These are phyloP conservation scores for Zapus hudsonius DNA, from an alignment of 2,113 vertebrate species.

Conservation along the genomic window DNA sequence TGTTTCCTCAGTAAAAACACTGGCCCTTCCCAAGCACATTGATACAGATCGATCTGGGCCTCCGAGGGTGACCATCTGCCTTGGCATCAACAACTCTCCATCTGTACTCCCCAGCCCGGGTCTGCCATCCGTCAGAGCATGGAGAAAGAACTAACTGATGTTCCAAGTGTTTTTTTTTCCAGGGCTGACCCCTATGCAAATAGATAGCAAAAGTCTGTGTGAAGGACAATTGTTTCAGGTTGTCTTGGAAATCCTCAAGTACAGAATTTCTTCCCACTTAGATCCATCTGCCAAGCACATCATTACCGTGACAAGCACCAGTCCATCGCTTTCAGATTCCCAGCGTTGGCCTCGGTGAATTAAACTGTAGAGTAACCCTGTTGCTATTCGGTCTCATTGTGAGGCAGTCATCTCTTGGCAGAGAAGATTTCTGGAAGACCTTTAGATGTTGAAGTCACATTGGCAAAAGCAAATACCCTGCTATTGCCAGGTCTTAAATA, in stretches of 20 bases:
- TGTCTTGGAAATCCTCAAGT: constrained; percentile 61
- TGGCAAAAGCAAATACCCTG: constrained; percentile 57
- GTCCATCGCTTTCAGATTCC: constrained; percentile 4
- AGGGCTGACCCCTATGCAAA: constrained; percentile 18
- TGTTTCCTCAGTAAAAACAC: constrained; percentile 49
- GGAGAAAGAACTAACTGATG: background rate
- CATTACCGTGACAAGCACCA: constrained; percentile 61
- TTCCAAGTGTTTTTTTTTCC: constrained; percentile 8
- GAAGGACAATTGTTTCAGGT: constrained; percentile 34
- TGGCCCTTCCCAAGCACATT: constrained; percentile 66
- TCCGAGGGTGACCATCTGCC: constrained; percentile 69
- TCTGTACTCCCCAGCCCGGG: constrained; percentile 63
- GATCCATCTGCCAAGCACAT: constrained; percentile 25
- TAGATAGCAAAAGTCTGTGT: constrained; percentile 2
- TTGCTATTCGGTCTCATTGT: constrained; percentile 61
- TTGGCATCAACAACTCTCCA: constrained; percentile 64
- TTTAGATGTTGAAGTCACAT: constrained; percentile 73
- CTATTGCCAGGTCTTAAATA: constrained; percentile 56
- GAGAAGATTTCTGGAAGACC: constrained; percentile 66
- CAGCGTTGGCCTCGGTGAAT: background rate
- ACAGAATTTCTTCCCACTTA: constrained; percentile 53
- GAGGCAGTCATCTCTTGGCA: constrained; percentile 63
- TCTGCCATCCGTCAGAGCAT: background rate
- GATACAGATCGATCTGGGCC: constrained; percentile 57
- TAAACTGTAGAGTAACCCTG: constrained; percentile 53